These are phyloP conservation scores for Chauna torquata DNA, from an alignment of 2,113 vertebrate species.

Conservation along the genomic window DNA sequence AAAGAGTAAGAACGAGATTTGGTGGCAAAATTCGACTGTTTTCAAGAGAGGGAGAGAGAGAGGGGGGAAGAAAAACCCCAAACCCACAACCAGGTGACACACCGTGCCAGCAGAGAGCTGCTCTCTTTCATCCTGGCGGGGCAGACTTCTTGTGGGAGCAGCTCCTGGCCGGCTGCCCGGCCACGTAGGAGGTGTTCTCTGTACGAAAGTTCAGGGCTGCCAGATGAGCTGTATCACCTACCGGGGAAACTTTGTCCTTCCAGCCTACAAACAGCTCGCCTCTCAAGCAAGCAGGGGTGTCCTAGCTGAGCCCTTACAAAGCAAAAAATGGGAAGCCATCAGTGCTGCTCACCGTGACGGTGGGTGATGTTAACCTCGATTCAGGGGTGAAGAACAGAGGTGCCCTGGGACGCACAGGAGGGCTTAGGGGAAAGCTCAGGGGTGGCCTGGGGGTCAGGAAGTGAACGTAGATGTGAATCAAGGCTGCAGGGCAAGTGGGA, in stretches of 20 bases:
- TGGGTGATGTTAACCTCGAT: neutral
- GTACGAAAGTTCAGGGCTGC: constrained; percentile 64
- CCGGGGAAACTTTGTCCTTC: constrained; percentile 55
- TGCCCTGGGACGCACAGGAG: rapidly evolving
- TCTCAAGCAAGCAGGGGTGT: neutral
- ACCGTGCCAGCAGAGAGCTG: neutral
- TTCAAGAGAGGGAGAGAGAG: neutral
- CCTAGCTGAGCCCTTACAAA: neutral
- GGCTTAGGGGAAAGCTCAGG: neutral
- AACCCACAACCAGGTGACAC: neutral
- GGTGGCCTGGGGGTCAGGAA: neutral
- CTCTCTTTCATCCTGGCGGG: neutral
- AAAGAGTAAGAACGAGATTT: neutral
- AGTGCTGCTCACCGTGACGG: neutral
- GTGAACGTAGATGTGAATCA: neutral
- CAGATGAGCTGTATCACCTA: constrained; percentile 35
- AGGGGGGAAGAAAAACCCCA: too few relatives aligned
- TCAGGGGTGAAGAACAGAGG: neutral
- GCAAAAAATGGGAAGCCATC: neutral
- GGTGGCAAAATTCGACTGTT: neutral
- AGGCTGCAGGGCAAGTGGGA: neutral
- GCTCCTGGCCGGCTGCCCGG: neutral
- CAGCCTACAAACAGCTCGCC: neutral
- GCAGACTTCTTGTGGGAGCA: neutral
- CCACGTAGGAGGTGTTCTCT: constrained; percentile 52